Evolutionary conservation across 1,140 invertebrate species (phyloP).

Genomic region (Helicoverpa zea): DNA sequence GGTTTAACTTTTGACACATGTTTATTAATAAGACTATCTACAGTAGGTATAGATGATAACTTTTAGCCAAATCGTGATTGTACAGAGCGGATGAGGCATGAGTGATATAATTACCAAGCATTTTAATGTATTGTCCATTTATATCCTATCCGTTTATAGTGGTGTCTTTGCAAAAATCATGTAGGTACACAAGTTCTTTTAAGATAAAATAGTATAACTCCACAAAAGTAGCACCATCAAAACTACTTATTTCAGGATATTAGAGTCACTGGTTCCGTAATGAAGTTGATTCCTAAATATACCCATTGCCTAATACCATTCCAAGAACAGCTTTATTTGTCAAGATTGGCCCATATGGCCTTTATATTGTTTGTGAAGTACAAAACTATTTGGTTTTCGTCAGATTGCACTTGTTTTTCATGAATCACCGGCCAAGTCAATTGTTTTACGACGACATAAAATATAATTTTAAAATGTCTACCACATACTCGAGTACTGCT

Average conservation of each 20-base stretch:
- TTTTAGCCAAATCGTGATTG: no score
- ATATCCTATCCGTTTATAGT: no score
- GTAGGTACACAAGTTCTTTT: no score
- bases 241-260: no score
- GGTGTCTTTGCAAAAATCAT: no score
- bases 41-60: no score
- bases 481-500: not conserved
- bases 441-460: not conserved
- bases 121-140: not conserved
- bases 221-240: no score
- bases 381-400: not conserved
- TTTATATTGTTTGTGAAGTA: constrained; percentile 2
- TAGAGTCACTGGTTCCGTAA: not conserved
- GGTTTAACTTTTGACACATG: no score
- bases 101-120: no score
- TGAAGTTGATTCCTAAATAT: not conserved
- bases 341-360: not conserved
- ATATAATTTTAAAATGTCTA: not conserved
- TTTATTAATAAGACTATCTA: no score
- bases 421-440: not conserved
- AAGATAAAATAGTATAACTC: no score
- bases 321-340: not conserved
- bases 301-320: not conserved
- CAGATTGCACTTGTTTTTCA: not conserved
- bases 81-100: no score